Evolutionary conservation across 2,888 invertebrate genomes (phyloP), one percentile per base, ranked within the genome.

Genomic region (Parnassius glacialis): DNA sequence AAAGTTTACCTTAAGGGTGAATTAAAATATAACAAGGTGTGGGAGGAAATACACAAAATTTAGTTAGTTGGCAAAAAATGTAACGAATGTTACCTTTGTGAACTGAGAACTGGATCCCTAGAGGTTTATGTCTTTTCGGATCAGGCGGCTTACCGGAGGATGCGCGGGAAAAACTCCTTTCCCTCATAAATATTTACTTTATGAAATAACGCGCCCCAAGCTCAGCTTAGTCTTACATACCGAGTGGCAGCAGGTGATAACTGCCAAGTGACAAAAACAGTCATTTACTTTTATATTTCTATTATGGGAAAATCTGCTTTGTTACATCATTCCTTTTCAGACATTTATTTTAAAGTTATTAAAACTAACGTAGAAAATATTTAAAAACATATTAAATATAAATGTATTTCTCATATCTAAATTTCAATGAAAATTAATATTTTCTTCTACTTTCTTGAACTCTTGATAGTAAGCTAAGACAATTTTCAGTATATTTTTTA

Each of bases 181-280:
- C 76, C 78, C 85, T 90, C 87, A 90, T 90, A 91, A 90, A 91
- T 91, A 91, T 91, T 90, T 91, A 90, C 90, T 85, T 87, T 89
- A 90, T 86, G 86, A 90, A 90, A 90, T 87, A 89, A 89, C 85
- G 78, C 80, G 81, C 82, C 80, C 78, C 70, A 71, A 82, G 85
- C 82, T 82, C 76, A 78, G 82, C 86, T 86, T 79, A 84, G 81
- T 78, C 76, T 77, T 74, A 83, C 80, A 81, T 75, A 81, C 81
- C 74, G 80, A 70, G 80, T 85, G 85, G 74, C 71, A 76, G 74
- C 84, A 85, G 86, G 87, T 87, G 88, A 85, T 87, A 86, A 85
- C 84, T 81, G 80, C 72, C 70, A 78, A 80, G 79, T 79, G 76
- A 81, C 76, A 79, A 80, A 74, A 83, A 81, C 66, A 70, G 67